Evolutionary conservation across 2,888 invertebrate genomes (phyloP).

Genomic region (Brenthis daphne): DNA sequence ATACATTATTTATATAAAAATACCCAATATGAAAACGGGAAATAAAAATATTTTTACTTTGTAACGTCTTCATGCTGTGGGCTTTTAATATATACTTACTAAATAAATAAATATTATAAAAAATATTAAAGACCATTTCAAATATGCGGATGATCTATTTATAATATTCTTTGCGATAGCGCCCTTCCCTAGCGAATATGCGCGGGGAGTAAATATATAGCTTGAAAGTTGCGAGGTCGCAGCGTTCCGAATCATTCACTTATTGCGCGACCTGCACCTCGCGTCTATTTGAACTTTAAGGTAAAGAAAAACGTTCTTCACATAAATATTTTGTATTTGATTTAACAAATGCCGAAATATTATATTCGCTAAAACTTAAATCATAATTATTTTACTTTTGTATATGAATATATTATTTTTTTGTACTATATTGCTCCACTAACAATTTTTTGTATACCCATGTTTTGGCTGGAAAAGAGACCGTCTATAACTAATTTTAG

Average conservation of each 20-base stretch:
- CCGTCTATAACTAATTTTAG: too few species aligned
- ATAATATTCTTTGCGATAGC: slow-evolving; percentile 50
- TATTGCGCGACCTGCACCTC: slow-evolving; percentile 43
- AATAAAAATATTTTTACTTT: too few species aligned
- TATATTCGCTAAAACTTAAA: neutral
- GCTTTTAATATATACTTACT: too few species aligned
- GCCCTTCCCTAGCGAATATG: slow-evolving; percentile 57
- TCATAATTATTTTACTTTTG: neutral
- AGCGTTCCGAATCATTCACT: slow-evolving; percentile 53
- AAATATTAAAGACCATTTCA: neutral
- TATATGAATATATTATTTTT: neutral
- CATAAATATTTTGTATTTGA: neutral
- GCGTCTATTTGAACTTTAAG: slow-evolving; percentile 42
- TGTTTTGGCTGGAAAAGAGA: too few species aligned
- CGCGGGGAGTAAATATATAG: slow-evolving; percentile 56
- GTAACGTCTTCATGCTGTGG: too few species aligned
- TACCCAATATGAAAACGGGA: too few species aligned
- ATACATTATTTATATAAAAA: too few species aligned
- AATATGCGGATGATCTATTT: neutral
- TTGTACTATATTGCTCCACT: too few species aligned
- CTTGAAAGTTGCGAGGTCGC: slow-evolving; percentile 51
- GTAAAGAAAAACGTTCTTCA: slow-evolving; percentile 39
- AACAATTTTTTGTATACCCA: too few species aligned
- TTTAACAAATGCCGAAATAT: too few species aligned
- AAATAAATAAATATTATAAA: too few species aligned